Base-by-base conservation (phyloP, 2,888 invertebrate genomes). In the Drosophila sordidula region DNA sequence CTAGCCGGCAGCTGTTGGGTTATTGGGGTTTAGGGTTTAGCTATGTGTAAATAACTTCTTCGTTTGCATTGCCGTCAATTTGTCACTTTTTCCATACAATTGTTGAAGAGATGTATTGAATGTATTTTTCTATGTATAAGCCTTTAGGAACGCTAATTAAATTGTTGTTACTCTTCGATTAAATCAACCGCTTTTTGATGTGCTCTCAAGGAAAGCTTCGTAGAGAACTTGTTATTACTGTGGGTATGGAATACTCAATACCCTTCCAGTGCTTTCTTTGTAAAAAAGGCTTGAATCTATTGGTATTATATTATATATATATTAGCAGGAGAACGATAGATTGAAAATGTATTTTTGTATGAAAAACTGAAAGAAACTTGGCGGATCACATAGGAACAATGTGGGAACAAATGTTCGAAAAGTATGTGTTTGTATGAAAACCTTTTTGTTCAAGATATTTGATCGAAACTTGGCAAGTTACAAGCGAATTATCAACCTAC, bases 61-160 rank as follows among this genome's bases (percentile, higher is more conserved):
- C 34, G 39, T 11, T 18, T 42, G 51, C 57, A 70, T 74, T 74
- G 49, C 75, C 41, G 2, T 32, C 14, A 22, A 26, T 42, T 45
- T 39, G 18, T 69, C 52, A 36, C 26, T 5, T 6, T 34, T 39
- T 66, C 8, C 29, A 45, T 22, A 12, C 6, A 22, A 32, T 26
- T 59, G 32, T 42, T 50, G 14, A 18, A 38, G 26, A n/a, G 16
- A 39, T 47, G 12, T 50, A n/a, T n/a, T 22, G n/a, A 36, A 47
- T 56, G 34, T 70, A 39, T 65, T 61, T 46, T 39, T 67, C 22
- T 44, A 29, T 66, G 34, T 54, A 2, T 72, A 44, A 44, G 34
- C 18, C 9, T 46, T n/a, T 57, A 62, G 54, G 49, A 42, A 50
- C 32, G 34, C 4, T 38, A 52, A 66, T 29, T 47, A 42, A 49